Conservation (phyloP, 1,140 invertebrate genomes). For the Anoplophora glabripennis region DNA sequence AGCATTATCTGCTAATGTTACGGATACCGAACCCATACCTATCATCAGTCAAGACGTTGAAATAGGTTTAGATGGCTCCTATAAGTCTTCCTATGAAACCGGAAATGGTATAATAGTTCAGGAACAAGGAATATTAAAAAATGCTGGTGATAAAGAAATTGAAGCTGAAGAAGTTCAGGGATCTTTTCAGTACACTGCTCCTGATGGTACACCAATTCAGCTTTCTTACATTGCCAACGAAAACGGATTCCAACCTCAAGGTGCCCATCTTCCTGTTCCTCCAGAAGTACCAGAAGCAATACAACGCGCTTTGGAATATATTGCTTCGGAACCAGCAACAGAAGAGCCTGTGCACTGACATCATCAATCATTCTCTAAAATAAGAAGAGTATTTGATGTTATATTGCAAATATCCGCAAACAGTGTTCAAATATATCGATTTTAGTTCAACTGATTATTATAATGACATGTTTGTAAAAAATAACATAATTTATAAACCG, state of each 20-base stretch:
- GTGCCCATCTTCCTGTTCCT: constrained; percentile 45
- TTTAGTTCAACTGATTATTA: no score
- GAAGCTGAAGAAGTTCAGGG: constrained; percentile 60
- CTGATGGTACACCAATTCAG: constrained; percentile 60
- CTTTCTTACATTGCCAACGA: constrained; percentile 24
- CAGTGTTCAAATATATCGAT: no score
- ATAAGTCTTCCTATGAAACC: constrained; percentile 48
- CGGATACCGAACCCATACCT: constrained; percentile 55
- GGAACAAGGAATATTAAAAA: constrained; percentile 46
- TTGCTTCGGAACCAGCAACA: no score
- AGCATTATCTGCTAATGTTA: constrained; percentile 49
- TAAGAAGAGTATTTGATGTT: no score
- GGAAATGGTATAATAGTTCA: constrained; percentile 28
- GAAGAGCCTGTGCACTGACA: no score
- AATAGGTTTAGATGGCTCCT: constrained; percentile 65
- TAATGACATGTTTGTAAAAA: no score
- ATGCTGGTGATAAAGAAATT: constrained; percentile 55
- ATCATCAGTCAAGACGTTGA: constrained; percentile 60
- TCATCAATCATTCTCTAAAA: no score
- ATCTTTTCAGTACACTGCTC: constrained; percentile 73
- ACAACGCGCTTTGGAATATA: no score
- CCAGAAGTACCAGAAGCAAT: constrained; percentile 41
- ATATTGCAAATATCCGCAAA: no score
- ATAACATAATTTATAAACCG: no score
- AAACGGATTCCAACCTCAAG: constrained; percentile 27